Percentiles rank a stretch among this genome's conserved stretches.
phyloP scores from a whole-genome alignment of 1,140 invertebrate species.

The Apis cerana region DNA sequence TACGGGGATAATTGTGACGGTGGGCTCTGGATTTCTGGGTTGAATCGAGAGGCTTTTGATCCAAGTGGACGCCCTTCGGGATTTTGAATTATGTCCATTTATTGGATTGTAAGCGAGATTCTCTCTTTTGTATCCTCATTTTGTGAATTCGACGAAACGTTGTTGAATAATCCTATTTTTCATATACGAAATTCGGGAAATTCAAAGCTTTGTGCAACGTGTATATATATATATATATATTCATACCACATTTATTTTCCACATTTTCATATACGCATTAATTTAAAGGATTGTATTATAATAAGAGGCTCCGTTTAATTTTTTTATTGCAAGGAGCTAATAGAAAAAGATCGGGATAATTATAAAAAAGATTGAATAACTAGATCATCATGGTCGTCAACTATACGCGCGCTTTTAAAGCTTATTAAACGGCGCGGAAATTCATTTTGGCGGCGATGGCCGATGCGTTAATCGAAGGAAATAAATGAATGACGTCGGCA shows the following conservation, averaged over 20 bases:
- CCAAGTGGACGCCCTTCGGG: neutral
- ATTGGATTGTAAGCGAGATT: neutral
- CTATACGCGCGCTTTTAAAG: neutral
- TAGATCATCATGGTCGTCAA: no score
- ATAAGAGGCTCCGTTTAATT: no score
- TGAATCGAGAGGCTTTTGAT: neutral
- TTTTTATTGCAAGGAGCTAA: neutral
- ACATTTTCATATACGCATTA: no score
- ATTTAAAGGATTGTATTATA: no score
- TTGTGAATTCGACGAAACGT: neutral
- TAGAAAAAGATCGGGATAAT: neutral
- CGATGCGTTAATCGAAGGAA: conserved; percentile 31
- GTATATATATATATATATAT: no score
- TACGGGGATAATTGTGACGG: neutral
- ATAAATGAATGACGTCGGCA: conserved; percentile 60
- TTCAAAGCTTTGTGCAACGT: no score
- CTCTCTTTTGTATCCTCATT: neutral
- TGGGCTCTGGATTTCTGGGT: neutral
- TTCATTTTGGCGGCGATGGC: neutral
- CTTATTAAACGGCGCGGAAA: neutral
- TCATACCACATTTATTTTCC: no score
- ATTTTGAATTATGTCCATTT: neutral
- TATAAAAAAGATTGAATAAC: neutral
- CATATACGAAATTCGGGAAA: no score
- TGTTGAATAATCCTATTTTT: no score